Conservation (phyloP, 2,113 vertebrate genomes). For the Callipepla squamata region DNA sequence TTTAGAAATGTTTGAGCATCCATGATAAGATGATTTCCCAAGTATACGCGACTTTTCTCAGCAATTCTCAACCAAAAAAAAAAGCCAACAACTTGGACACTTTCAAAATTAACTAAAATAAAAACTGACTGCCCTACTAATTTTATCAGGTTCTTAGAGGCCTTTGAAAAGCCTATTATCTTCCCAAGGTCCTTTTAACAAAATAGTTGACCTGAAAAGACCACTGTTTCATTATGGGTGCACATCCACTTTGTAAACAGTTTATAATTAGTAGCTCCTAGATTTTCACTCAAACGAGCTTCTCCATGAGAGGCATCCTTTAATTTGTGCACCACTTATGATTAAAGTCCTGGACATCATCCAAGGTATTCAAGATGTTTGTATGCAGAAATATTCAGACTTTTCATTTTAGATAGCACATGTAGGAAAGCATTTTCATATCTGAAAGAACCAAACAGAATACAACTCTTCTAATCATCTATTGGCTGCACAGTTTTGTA, state of each 20-base stretch:
- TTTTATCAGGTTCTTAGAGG: not conserved
- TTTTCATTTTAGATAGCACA: not conserved
- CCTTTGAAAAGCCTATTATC: slow-evolving; percentile 26
- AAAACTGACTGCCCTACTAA: not conserved
- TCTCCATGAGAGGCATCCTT: not conserved
- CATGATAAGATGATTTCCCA: not conserved
- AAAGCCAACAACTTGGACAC: not conserved
- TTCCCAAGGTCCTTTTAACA: not conserved
- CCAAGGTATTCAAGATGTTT: not conserved
- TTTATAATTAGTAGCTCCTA: not conserved
- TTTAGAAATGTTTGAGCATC: not conserved
- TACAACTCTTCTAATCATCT: not conserved
- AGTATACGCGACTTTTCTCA: not conserved
- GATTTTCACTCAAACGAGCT: not conserved
- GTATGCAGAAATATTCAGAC: not conserved
- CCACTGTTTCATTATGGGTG: not conserved
- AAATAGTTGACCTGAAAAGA: slow-evolving; percentile 11
- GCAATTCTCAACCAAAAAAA: not conserved
- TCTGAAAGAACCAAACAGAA: not conserved
- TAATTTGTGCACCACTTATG: not conserved
- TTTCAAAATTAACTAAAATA: not conserved
- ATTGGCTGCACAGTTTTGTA: not conserved
- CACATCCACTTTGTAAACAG: not conserved
- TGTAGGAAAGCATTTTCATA: not conserved
- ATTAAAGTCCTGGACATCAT: not conserved